Percentiles rank a stretch among this genome's conserved stretches.
These are phyloP conservation scores for Panthera leo DNA, from an alignment of 2,113 vertebrate species.

Conservation along the genomic window DNA sequence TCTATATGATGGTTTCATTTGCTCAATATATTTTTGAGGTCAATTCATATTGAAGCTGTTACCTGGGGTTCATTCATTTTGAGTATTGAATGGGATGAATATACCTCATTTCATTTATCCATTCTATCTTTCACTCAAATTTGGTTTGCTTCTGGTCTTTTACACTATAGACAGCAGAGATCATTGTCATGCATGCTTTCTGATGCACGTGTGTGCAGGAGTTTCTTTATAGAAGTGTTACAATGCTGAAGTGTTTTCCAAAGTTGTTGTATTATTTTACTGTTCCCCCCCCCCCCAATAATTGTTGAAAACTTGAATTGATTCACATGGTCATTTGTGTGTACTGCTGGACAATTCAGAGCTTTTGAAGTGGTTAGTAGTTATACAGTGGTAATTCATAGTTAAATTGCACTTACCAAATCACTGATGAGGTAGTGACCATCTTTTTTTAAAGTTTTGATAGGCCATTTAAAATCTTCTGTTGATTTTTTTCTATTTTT, in stretches of 20 bases:
- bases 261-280: neutral
- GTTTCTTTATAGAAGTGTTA: neutral
- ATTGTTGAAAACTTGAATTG: neutral
- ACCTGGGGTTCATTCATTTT: conserved; percentile 17
- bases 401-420: neutral
- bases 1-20: neutral
- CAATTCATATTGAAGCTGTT: neutral
- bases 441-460: neutral
- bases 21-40: neutral
- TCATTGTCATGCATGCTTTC: neutral
- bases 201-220: neutral
- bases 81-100: neutral
- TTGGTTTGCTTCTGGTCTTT: neutral
- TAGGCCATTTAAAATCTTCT: neutral
- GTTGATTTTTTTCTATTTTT: neutral
- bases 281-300: neutral
- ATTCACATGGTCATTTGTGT: neutral
- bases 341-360: neutral
- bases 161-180: neutral
- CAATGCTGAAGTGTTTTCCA: neutral
- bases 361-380: neutral
- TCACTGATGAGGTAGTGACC: neutral
- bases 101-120: neutral
- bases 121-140: neutral
- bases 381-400: neutral